A percentile compares a stretch with the other conserved stretches of the same genome.
Evolutionary conservation across 2,797 vertebrate genomes (phyloP).

Genomic region (Galaxias olidus): DNA sequence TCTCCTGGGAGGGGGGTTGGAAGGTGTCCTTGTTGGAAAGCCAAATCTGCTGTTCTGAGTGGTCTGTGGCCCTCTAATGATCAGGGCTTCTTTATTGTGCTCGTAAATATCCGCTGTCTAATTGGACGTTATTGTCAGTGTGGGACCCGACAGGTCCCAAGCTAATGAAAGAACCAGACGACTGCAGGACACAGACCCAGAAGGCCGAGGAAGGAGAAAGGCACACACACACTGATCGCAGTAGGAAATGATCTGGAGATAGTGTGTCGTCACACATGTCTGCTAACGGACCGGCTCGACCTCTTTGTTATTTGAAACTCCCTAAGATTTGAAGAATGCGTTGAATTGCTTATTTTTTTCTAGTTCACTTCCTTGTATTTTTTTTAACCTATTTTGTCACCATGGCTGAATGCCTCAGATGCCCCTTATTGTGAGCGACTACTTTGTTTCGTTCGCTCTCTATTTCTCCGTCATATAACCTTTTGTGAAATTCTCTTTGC

Average conservation of each 20-base stretch:
- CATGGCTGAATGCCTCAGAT: background rate
- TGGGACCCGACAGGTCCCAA: too few relatives aligned
- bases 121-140: too few relatives aligned
- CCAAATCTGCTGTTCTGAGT: too few relatives aligned
- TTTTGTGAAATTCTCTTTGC: too few relatives aligned
- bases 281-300: slow-evolving; percentile 1
- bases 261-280: background rate
- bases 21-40: too few relatives aligned
- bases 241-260: too few relatives aligned
- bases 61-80: too few relatives aligned
- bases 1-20: too few relatives aligned
- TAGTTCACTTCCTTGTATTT: slow-evolving; percentile 23
- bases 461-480: background rate
- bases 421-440: background rate
- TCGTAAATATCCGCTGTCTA: too few relatives aligned
- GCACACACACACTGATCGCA: too few relatives aligned
- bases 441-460: background rate
- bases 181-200: too few relatives aligned
- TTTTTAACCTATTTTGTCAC: slow-evolving; percentile 3
- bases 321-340: slow-evolving; percentile 8
- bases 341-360: background rate
- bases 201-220: slow-evolving; percentile 5
- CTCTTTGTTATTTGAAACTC: slow-evolving; percentile 1
- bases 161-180: background rate
- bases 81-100: too few relatives aligned